Conservation (phyloP, 35 echinoderm and acorn worm genomes). For the Strongylocentrotus purpuratus region DNA sequence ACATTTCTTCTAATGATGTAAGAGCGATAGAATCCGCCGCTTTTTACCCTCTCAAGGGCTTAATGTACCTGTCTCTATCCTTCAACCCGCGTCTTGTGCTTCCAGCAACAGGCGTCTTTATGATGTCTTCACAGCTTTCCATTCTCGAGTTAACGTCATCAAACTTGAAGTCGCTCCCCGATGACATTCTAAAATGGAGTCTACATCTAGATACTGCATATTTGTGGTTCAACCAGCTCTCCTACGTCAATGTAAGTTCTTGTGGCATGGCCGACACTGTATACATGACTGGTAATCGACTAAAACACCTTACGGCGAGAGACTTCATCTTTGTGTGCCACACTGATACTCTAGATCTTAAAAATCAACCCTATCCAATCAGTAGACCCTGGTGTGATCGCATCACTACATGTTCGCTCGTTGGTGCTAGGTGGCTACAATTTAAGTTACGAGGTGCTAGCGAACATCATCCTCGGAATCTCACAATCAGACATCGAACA, state of each 20-base stretch:
- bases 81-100: too few relatives aligned
- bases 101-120: not conserved
- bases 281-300: not conserved
- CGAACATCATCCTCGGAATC: not conserved
- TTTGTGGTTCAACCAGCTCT: not conserved
- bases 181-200: not conserved
- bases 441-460: not conserved
- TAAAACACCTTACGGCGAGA: not conserved
- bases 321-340: not conserved
- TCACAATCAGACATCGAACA: not conserved
- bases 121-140: not conserved
- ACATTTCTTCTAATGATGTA: too few relatives aligned
- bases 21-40: too few relatives aligned
- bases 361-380: not conserved
- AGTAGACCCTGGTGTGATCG: not conserved
- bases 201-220: not conserved
- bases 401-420: not conserved
- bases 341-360: not conserved
- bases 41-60: too few relatives aligned
- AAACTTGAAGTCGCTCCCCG: not conserved
- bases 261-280: not conserved
- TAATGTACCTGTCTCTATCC: too few relatives aligned
- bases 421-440: not conserved
- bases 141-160: not conserved
- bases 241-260: not conserved